phyloP scores from a whole-genome alignment of 2,113 vertebrate genomes.

The Illadopsis cleaveri region DNA sequence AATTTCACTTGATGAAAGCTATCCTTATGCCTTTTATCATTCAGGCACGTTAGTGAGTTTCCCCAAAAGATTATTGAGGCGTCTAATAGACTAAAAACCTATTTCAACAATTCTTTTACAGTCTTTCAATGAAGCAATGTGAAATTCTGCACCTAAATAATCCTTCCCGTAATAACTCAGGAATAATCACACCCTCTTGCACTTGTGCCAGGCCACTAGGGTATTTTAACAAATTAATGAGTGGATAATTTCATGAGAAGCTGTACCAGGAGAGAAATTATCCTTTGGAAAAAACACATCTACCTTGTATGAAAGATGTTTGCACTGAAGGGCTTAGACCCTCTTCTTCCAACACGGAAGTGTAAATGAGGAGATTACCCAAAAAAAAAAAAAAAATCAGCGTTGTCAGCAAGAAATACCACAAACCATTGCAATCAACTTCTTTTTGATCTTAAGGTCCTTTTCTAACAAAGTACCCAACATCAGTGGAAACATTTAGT shows the following conservation, averaged over 20 bases:
- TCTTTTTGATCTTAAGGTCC: not conserved
- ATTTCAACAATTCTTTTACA: not conserved
- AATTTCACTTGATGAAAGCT: constrained; percentile 11
- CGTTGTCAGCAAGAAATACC: not conserved
- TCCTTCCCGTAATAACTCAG: not conserved
- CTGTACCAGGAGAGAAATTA: not conserved
- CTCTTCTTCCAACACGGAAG: not conserved
- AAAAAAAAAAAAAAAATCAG: not conserved
- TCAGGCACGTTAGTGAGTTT: constrained; percentile 36
- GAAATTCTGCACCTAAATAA: constrained; percentile 23
- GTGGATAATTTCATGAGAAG: not conserved
- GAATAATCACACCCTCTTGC: not conserved
- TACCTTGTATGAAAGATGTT: not conserved
- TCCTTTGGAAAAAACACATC: not conserved
- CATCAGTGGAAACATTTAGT: not conserved
- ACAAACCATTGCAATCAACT: not conserved
- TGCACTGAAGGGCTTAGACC: not conserved
- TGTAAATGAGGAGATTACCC: not conserved
- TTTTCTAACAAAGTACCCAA: not conserved
- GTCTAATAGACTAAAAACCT: constrained; percentile 21
- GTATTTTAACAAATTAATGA: constrained; percentile 6
- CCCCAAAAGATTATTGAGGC: constrained; percentile 8
- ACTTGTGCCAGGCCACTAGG: not conserved
- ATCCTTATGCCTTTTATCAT: constrained; percentile 30
- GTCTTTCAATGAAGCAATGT: constrained; percentile 9